A percentile compares a stretch with the other conserved stretches of the same genome.
Conservation (phyloP, 2,888 invertebrate genomes). For the Pheosia gnoma region DNA sequence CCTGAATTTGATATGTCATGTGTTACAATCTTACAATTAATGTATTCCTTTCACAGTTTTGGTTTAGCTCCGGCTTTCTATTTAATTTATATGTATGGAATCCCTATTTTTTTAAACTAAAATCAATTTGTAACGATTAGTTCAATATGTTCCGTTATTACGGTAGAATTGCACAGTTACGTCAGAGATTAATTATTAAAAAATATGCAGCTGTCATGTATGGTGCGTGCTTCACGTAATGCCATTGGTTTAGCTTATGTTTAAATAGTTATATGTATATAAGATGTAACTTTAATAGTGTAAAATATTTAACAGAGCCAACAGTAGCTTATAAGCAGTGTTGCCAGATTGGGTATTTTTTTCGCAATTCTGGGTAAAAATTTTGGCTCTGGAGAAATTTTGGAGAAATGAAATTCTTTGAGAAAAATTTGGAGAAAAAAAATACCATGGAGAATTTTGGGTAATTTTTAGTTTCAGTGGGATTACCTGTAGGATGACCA, state of each 20-base stretch:
- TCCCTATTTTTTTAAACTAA: not conserved
- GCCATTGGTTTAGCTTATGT: conserved; percentile 54
- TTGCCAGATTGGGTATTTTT: too few species aligned
- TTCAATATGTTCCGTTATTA: conserved; percentile 33
- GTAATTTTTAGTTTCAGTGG: too few species aligned
- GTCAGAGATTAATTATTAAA: conserved; percentile 42
- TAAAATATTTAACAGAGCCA: too few species aligned
- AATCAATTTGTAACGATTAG: conserved; percentile 14
- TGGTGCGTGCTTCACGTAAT: conserved; percentile 52
- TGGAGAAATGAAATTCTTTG: too few species aligned
- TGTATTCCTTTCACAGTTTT: not conserved
- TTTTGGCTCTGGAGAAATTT: too few species aligned
- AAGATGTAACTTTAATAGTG: too few species aligned
- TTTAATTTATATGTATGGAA: not conserved
- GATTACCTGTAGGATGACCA: too few species aligned
- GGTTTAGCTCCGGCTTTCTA: not conserved
- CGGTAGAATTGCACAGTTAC: conserved; percentile 42
- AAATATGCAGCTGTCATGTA: conserved; percentile 45
- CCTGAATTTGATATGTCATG: not conserved
- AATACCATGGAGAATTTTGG: too few species aligned
- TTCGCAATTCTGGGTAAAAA: too few species aligned
- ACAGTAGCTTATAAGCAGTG: too few species aligned
- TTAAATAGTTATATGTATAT: conserved; percentile 21
- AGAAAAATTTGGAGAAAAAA: too few species aligned
- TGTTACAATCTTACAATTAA: not conserved